Base-by-base conservation (phyloP, 2,888 invertebrate species). In the Leptarthrus brevirostris region DNA sequence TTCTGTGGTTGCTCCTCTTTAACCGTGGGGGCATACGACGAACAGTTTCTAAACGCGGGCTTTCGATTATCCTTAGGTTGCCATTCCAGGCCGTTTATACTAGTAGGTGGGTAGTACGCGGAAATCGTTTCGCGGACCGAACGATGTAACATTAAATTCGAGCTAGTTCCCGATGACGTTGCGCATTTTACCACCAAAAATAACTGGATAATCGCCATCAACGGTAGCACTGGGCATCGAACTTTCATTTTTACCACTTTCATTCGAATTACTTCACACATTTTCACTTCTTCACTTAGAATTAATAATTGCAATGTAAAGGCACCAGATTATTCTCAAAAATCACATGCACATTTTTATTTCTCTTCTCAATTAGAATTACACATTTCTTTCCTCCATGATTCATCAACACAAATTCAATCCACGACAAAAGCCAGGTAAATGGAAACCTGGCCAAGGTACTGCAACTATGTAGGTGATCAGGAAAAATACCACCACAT, bases 11-110 rank as follows among this genome's bases (percentile, higher is more conserved):
- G 90, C 80, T 92, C 93, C 85, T 96, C 97, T 81, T 91, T 90
- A 20, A 95, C 92, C 26, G 89, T 87, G 0, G 93, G 95, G 80
- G 89, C 90, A 85, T 97, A 97, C 79, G 87, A 88, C 73, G 90
- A 89, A 86, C 98, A 98, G 79, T 94, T 89, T 49, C 89, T 90
- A 85, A 97, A 96, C 75, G 92, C 89, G 1, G 97, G 97, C 81
- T 96, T 96, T 83, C 94, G 92, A 85, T 94, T 94, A 85, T 94
- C 89, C 49, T 83, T 79, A 44, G 79, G 78, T 36, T 77, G 80
- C 44, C 79, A 79, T 16, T 80, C 80, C 52, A 30, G 20, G 30
- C 5, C n/a, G n/a, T 54, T 54, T 6, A 44, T 18, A 1, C 30
- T 34, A 20, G 52, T 20, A 0, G 66, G 49, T 12, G 52, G 8